phyloP scores from a whole-genome alignment of 2,888 invertebrate genomes.

The Eustalomyia histrio region DNA sequence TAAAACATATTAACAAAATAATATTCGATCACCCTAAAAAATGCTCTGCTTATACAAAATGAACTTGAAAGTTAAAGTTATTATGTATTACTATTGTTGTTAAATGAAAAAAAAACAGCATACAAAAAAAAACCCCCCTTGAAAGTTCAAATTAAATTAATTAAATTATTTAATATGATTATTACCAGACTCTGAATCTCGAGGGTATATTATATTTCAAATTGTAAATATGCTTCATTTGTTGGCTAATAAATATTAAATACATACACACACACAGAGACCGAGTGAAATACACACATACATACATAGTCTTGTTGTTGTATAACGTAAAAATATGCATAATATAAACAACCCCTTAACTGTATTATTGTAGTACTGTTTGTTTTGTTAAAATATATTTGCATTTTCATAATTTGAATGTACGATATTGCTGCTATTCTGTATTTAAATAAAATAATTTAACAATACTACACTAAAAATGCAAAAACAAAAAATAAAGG shows the following conservation, averaged over 20 bases:
- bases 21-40: conserved; percentile 19
- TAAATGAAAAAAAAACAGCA: background rate
- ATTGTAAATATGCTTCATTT: conserved; percentile 63
- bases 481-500: conserved; percentile 31
- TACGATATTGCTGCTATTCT: conserved; percentile 48
- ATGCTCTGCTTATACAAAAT: conserved; percentile 18
- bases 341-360: conserved; percentile 45
- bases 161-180: conserved; percentile 66
- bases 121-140: conserved; percentile 38
- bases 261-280: conserved; percentile 25
- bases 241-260: conserved; percentile 63
- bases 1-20: background rate
- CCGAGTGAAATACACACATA: conserved; percentile 17
- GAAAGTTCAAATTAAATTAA: conserved; percentile 62
- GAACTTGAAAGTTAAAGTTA: conserved; percentile 53
- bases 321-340: conserved; percentile 43
- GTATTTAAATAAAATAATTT: conserved; percentile 51
- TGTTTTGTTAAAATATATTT: conserved; percentile 49
- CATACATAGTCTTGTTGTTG: background rate
- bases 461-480: conserved; percentile 9
- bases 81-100: conserved; percentile 48
- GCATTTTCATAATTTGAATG: conserved; percentile 63
- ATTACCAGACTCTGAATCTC: conserved; percentile 59
- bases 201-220: conserved; percentile 63
- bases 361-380: background rate